phyloP scores from a whole-genome alignment of 2,797 vertebrate genomes.

The Arnoldichthys spilopterus region DNA sequence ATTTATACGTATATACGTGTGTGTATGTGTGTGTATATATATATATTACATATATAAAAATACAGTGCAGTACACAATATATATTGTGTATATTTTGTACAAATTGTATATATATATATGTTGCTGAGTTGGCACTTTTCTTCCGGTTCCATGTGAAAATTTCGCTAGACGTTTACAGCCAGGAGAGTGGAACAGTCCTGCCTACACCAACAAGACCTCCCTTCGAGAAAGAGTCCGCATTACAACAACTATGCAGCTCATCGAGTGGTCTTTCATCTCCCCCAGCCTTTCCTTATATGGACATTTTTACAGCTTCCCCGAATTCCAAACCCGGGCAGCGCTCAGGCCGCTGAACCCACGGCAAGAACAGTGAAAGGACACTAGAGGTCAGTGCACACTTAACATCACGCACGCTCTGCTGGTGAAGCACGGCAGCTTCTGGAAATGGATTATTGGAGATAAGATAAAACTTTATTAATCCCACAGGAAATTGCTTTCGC shows the following conservation, averaged over 20 bases:
- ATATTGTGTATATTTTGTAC: too few species aligned
- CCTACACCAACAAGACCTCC: too few species aligned
- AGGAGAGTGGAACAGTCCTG: too few species aligned
- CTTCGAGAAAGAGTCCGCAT: too few species aligned
- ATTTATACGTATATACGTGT: too few species aligned
- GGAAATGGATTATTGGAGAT: neutral
- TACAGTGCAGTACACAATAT: too few species aligned
- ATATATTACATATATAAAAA: too few species aligned
- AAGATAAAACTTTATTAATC: neutral
- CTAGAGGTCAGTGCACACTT: constrained; percentile 42
- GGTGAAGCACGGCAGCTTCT: neutral
- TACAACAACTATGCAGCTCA: neutral
- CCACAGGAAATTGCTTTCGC: neutral
- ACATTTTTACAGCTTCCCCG: constrained; percentile 10
- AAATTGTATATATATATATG: too few species aligned
- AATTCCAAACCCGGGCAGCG: neutral
- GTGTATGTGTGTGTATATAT: too few species aligned
- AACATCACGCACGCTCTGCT: neutral
- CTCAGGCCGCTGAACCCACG: neutral
- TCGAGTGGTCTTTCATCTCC: neutral
- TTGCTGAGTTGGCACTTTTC: too few species aligned
- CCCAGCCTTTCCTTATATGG: constrained; percentile 39
- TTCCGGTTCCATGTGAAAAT: too few species aligned
- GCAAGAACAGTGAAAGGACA: constrained; percentile 17
- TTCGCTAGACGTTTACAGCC: too few species aligned